phyloP scores from a whole-genome alignment of 1,140 invertebrate genomes.

The Streblospio benedicti region DNA sequence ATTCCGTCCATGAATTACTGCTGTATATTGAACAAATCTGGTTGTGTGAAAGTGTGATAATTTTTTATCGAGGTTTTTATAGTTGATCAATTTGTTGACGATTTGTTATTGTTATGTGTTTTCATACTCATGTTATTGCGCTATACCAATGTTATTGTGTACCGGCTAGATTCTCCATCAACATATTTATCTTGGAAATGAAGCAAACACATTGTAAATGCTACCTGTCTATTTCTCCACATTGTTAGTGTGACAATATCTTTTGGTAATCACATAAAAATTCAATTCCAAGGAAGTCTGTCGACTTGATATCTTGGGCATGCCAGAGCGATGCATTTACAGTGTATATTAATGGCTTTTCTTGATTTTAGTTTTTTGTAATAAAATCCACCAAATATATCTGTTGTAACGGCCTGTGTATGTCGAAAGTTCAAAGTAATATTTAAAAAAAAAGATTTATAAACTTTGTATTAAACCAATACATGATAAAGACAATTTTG shows the following conservation, averaged over 20 bases:
- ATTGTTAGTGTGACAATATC: background rate
- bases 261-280: background rate
- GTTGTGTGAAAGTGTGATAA: too few relatives aligned
- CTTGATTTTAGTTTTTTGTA: background rate
- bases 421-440: background rate
- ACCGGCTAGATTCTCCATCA: background rate
- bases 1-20: too few relatives aligned
- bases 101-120: too few relatives aligned
- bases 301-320: background rate
- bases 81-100: too few relatives aligned
- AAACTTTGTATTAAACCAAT: background rate
- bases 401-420: background rate
- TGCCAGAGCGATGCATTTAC: slow-evolving; percentile 14
- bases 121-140: too few relatives aligned
- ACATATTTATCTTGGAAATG: background rate
- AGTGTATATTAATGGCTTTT: slow-evolving; percentile 5
- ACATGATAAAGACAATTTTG: background rate
- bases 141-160: background rate
- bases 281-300: background rate
- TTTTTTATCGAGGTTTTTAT: too few relatives aligned
- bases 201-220: background rate
- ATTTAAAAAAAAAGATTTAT: background rate
- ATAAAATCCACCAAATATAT: background rate
- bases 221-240: background rate
- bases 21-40: too few relatives aligned